Base-by-base conservation (phyloP, 1,140 invertebrate species). In the Cyphomyrmex costatus region DNA sequence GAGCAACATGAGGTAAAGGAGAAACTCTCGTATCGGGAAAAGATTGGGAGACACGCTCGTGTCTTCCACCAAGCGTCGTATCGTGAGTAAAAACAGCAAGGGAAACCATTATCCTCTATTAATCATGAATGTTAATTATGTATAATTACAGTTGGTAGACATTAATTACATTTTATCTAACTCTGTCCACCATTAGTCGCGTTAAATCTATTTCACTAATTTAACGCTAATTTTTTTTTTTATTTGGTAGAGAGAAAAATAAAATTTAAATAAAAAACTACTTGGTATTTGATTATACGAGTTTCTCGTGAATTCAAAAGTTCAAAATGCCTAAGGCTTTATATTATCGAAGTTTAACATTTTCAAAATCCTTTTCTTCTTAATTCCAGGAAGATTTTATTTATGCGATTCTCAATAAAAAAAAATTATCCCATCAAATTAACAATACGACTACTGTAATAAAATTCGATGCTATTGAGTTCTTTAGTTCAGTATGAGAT, bases 1-100 rank as follows among this genome's bases (percentile, higher is more conserved):
- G 65, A 70, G 61, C 36, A 61, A 53, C 61, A 63, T n/a, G 19
- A 79, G 46, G 16, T 70, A 68, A 80, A 68, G 36, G 68, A 83
- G 79, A 83, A 83, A 83, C 24, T 73, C 36, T 16, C 14, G 56
- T 70, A 60, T 83, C 36, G 36, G 8, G n/a, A 70, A 60, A 33
- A 42, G 27, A 74, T 61, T 30, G n/a, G 21, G 27, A 70, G 46
- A 80, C 30, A 36, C 16, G 21, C 24, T 68, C 46, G 77, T 42
- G n/a, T 16, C 24, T 80, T 30, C 24, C 24, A 14, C 14, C 21
- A 36, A 42, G 77, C 46, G 36, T 65, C 36, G 36, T 60, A 16
- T 24, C 36, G 1, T 42, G 36, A 42, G 60, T 27, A 46, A 36
- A 19, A 77, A 36, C n/a, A 74, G n/a, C 51, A n/a, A 74, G 27